A percentile compares a stretch with the other conserved stretches of the same genome.
phyloP scores from a whole-genome alignment of 1,140 invertebrate species.

The Charaxes varanes region DNA sequence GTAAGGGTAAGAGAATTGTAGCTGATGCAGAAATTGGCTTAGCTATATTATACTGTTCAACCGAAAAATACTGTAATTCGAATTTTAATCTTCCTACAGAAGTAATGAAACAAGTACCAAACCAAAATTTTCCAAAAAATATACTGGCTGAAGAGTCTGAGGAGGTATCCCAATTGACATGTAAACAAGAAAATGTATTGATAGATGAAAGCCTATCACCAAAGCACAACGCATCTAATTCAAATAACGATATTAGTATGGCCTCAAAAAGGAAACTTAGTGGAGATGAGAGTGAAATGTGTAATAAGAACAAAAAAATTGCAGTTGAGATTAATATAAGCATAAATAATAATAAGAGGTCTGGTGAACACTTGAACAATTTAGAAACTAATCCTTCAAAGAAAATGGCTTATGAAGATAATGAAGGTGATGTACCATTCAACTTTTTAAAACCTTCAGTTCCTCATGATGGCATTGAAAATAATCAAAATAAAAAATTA shows the following conservation, averaged over 20 bases:
- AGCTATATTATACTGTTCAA: constrained; percentile 78
- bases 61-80: constrained; percentile 80
- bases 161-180: constrained; percentile 24
- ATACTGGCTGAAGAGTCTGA: constrained; percentile 54
- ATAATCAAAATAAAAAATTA: constrained; percentile 34
- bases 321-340: constrained; percentile 19
- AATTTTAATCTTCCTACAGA: constrained; percentile 61
- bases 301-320: constrained; percentile 34
- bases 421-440: constrained; percentile 38
- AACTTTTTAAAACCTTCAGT: constrained; percentile 37
- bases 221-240: constrained; percentile 14
- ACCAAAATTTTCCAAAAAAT: constrained; percentile 26
- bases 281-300: constrained; percentile 27
- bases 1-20: constrained; percentile 73
- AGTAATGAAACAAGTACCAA: constrained; percentile 43
- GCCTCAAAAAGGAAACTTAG: constrained; percentile 43
- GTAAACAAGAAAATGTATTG: constrained; percentile 39
- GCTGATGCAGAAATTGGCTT: constrained; percentile 80
- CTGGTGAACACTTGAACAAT: constrained; percentile 25
- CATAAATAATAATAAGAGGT: constrained; percentile 35
- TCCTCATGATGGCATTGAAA: constrained; percentile 14
- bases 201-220: constrained; percentile 53
- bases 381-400: constrained; percentile 31
- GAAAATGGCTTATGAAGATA: constrained; percentile 34
- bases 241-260: constrained; percentile 14